These are phyloP conservation scores for Tapirus terrestris DNA, from an alignment of 2,113 vertebrate species.

Conservation along the genomic window DNA sequence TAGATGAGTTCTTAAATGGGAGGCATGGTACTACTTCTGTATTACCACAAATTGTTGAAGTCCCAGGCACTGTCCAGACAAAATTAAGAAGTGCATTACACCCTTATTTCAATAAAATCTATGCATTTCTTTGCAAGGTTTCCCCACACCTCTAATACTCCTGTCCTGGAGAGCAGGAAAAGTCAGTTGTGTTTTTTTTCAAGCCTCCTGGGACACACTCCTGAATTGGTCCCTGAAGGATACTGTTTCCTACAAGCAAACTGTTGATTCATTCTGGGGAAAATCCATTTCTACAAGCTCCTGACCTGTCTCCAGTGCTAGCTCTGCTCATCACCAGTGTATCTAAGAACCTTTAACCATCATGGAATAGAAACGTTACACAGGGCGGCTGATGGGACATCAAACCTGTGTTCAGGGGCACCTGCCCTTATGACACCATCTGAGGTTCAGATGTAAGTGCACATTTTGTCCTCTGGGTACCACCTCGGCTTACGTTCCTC, in stretches of 20 bases:
- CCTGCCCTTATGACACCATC: background rate
- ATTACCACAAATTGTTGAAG: background rate
- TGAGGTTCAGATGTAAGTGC: background rate
- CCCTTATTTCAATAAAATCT: background rate
- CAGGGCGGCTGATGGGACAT: background rate
- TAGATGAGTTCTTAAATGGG: background rate
- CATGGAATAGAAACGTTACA: background rate
- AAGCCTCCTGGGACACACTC: background rate
- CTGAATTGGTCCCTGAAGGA: background rate
- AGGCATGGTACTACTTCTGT: background rate
- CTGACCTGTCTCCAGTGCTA: background rate
- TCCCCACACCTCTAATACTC: background rate
- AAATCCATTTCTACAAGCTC: slow-evolving; percentile 31
- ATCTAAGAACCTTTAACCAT: background rate
- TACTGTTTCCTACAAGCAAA: background rate
- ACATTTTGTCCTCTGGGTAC: background rate
- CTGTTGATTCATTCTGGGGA: background rate
- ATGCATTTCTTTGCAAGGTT: background rate
- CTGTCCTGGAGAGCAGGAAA: background rate
- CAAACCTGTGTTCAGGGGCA: background rate
- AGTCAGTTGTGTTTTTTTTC: background rate
- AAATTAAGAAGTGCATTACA: background rate
- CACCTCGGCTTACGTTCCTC: background rate
- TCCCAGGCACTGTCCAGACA: background rate
- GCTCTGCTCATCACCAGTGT: background rate